phyloP scores from a whole-genome alignment of 2,797 vertebrate species.

The Manis javanica region DNA sequence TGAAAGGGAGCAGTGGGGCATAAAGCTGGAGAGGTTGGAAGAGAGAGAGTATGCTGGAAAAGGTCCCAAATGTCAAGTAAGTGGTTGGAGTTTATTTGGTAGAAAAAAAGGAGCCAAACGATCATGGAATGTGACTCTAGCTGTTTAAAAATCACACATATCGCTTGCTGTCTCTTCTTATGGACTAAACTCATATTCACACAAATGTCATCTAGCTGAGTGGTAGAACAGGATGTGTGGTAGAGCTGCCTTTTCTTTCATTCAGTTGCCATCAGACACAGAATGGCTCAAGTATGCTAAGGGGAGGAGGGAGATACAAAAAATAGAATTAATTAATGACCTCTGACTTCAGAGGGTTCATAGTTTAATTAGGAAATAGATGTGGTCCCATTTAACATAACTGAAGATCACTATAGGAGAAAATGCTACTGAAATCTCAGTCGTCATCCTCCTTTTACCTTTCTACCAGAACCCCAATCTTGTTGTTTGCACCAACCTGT shows the following conservation, averaged over 20 bases:
- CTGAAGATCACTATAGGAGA: background rate
- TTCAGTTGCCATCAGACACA: background rate
- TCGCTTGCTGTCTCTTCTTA: background rate
- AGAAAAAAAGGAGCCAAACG: background rate
- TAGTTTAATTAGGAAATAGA: background rate
- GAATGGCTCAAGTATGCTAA: background rate
- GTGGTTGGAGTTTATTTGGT: background rate
- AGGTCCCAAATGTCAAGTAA: background rate
- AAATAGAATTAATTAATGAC: conserved; percentile 40
- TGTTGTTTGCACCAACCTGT: background rate
- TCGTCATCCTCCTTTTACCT: background rate
- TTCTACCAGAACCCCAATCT: background rate
- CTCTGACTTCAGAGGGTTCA: background rate
- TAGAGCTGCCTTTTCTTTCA: background rate
- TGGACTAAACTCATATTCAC: background rate
- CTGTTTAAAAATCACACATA: background rate
- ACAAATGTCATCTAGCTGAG: background rate
- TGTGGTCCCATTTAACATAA: background rate
- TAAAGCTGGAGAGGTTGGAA: background rate
- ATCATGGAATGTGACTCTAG: background rate
- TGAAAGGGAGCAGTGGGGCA: background rate
- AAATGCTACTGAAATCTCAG: conserved; percentile 15
- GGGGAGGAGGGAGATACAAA: background rate
- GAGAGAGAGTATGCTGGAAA: background rate
- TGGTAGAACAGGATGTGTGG: background rate